phyloP scores from a whole-genome alignment of 2,888 invertebrate genomes.

The Pedicia rivosa region DNA sequence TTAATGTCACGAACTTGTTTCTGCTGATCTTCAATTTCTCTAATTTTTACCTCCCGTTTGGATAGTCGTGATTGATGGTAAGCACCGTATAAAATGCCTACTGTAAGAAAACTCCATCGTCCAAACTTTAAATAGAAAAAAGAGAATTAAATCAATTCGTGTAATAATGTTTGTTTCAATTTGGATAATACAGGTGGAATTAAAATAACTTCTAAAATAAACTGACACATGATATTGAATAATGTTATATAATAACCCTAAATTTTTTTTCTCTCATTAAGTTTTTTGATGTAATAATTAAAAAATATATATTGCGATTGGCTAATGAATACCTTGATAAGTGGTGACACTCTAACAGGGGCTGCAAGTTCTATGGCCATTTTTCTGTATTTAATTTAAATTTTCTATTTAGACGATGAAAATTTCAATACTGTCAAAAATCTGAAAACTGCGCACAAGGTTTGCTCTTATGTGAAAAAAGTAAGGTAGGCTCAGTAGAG shows the following conservation, averaged over 20 bases:
- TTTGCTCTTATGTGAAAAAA: too few relatives aligned
- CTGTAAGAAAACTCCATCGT: slow-evolving; percentile 60
- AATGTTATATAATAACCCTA: not conserved
- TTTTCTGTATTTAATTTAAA: too few relatives aligned
- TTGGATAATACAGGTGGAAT: not conserved
- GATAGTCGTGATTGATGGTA: slow-evolving; percentile 52
- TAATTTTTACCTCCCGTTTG: slow-evolving; percentile 44
- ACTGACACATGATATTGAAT: not conserved
- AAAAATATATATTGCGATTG: too few relatives aligned
- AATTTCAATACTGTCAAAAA: too few relatives aligned
- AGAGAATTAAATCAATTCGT: slow-evolving; percentile 6
- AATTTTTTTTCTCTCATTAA: too few relatives aligned
- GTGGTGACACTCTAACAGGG: slow-evolving; percentile 64
- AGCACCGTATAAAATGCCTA: slow-evolving; percentile 60
- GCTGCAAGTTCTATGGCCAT: slow-evolving; percentile 38
- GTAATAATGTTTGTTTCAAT: not conserved
- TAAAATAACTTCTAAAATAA: slow-evolving; percentile 5
- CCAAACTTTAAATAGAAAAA: slow-evolving; percentile 42
- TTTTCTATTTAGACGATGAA: too few relatives aligned
- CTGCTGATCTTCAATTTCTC: slow-evolving; percentile 50
- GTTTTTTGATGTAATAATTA: too few relatives aligned
- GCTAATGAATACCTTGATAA: slow-evolving; percentile 76
- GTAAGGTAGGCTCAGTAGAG: too few relatives aligned
- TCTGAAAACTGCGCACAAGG: too few relatives aligned
- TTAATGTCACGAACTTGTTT: slow-evolving; percentile 53